These are phyloP conservation scores for Sus cebifrons DNA, from an alignment of 2,797 vertebrate genomes.

Conservation along the genomic window DNA sequence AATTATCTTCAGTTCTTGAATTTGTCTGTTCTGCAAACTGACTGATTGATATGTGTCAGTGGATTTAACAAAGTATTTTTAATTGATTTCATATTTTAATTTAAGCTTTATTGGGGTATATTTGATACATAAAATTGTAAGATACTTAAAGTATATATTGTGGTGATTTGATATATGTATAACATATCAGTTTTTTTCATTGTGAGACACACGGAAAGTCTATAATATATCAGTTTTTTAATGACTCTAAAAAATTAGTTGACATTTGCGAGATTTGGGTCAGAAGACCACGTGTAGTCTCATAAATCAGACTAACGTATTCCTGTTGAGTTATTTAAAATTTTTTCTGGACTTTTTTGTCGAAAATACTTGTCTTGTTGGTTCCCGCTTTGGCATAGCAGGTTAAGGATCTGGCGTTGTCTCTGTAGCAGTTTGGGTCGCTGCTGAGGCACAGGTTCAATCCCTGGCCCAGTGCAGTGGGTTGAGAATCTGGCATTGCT, in stretches of 20 bases:
- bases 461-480: too few relatives aligned
- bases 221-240: not conserved
- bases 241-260: not conserved
- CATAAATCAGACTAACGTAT: not conserved
- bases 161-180: not conserved
- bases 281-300: not conserved
- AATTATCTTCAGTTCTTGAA: not conserved
- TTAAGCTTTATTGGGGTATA: not conserved
- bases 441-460: too few relatives aligned
- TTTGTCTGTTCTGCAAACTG: not conserved
- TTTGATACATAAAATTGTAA: not conserved
- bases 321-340: conserved; percentile 9
- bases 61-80: not conserved
- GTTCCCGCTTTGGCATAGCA: too few relatives aligned
- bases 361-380: not conserved
- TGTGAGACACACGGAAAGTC: too few relatives aligned
- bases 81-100: not conserved
- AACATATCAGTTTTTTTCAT: not conserved
- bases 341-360: not conserved
- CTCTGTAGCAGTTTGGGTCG: too few relatives aligned
- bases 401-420: too few relatives aligned
- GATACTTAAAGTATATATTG: not conserved
- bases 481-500: too few relatives aligned
- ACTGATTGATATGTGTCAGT: not conserved
- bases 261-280: not conserved